These are phyloP conservation scores for Zoanthus sociatus DNA, from an alignment of 92 coral and sea anemone genomes.

Conservation along the genomic window DNA sequence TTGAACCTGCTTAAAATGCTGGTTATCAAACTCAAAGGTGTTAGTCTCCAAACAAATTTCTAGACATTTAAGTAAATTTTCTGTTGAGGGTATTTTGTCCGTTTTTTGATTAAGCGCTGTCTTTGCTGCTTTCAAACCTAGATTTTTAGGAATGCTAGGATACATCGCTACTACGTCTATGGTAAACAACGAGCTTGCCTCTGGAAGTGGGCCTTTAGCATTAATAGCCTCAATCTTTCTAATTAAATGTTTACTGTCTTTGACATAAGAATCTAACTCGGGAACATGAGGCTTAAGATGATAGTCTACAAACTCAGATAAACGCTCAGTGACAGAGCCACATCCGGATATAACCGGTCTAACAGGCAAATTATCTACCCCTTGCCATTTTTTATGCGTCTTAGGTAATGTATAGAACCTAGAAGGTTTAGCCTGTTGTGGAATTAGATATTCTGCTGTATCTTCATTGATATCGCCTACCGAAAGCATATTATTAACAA, in stretches of 20 bases:
- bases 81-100: no score
- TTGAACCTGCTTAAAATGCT: no score
- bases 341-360: no score
- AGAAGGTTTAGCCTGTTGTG: background rate
- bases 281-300: background rate
- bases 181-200: background rate
- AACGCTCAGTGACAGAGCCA: background rate
- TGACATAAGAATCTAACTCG: background rate
- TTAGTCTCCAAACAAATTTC: no score
- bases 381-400: no score
- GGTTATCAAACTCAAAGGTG: no score
- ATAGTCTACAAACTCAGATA: background rate
- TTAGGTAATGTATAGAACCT: background rate
- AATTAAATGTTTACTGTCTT: conserved; percentile 9
- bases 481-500: background rate
- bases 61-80: no score
- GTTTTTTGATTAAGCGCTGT: background rate
- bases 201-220: background rate
- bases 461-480: conserved; percentile 1
- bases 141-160: background rate
- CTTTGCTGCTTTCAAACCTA: background rate
- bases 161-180: conserved; percentile 10
- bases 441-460: conserved; percentile 4
- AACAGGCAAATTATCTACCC: background rate
- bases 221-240: background rate